Conservation (phyloP, 1,140 invertebrate species). For the Nasonia giraulti region DNA sequence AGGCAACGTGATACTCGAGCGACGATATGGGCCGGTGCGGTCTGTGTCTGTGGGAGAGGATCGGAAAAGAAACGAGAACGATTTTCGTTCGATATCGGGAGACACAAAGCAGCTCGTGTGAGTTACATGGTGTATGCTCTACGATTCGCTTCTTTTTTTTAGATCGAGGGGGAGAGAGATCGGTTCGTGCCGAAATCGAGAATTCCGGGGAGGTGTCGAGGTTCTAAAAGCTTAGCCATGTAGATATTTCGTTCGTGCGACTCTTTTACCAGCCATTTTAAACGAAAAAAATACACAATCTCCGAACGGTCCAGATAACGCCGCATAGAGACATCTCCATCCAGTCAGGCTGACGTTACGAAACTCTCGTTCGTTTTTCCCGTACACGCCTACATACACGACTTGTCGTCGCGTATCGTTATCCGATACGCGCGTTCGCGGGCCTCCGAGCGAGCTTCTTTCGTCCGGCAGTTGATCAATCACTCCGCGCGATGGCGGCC, state of each 20-base stretch:
- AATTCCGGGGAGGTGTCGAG: not conserved
- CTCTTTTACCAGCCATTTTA: not conserved
- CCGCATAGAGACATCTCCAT: not conserved
- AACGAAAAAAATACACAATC: not conserved
- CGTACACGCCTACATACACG: not conserved
- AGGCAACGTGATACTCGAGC: not conserved
- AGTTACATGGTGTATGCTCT: not conserved
- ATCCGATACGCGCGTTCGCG: not conserved
- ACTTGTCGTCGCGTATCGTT: not conserved
- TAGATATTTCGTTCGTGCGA: not conserved
- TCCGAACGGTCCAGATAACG: not conserved
- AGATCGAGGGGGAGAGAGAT: not conserved
- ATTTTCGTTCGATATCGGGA: not conserved
- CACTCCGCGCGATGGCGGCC: not conserved
- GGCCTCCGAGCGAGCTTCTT: not conserved
- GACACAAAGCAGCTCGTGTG: not conserved
- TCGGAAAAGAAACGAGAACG: not conserved
- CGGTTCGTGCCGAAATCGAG: too few relatives aligned
- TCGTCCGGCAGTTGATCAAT: not conserved
- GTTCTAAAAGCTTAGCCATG: not conserved
- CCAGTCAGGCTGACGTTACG: not conserved
- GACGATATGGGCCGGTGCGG: not conserved
- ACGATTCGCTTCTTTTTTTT: not conserved
- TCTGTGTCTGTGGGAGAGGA: not conserved
- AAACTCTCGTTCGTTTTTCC: not conserved